phyloP scores from a whole-genome alignment of 2,797 vertebrate species.

The Anguilla marmorata region DNA sequence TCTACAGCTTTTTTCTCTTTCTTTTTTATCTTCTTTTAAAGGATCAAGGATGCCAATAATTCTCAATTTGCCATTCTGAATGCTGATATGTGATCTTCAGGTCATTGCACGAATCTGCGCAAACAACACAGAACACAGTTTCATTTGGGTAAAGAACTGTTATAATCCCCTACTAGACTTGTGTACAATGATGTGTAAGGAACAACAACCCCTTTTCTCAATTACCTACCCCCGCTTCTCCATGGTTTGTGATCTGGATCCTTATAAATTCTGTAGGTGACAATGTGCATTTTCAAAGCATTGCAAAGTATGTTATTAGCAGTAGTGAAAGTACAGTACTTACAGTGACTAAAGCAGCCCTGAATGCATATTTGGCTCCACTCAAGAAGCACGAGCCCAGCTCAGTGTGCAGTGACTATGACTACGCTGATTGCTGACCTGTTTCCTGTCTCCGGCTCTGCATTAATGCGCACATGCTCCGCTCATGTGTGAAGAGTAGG shows the following conservation, averaged over 20 bases:
- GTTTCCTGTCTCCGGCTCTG: conserved; percentile 33
- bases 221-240: neutral
- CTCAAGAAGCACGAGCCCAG: conserved; percentile 53
- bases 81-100: conserved; percentile 29
- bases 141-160: neutral
- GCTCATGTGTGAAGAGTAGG: conserved; percentile 64
- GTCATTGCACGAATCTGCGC: conserved; percentile 17
- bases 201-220: conserved; percentile 15
- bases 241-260: neutral
- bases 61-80: conserved; percentile 33
- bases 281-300: conserved; percentile 11
- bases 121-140: conserved; percentile 11
- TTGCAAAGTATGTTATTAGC: neutral
- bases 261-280: neutral
- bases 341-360: conserved; percentile 21
- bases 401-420: conserved; percentile 54
- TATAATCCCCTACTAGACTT: neutral
- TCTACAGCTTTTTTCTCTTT: conserved; percentile 39
- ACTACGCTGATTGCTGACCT: neutral
- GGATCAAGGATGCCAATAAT: conserved; percentile 15
- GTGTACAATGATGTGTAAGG: neutral
- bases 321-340: conserved; percentile 32
- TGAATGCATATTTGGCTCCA: conserved; percentile 49
- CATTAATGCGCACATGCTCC: conserved; percentile 40
- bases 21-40: conserved; percentile 30